Evolutionary conservation across 2,888 invertebrate genomes (phyloP), one percentile per base, ranked within the genome.

Genomic region (Amphimallon solstitiale): DNA sequence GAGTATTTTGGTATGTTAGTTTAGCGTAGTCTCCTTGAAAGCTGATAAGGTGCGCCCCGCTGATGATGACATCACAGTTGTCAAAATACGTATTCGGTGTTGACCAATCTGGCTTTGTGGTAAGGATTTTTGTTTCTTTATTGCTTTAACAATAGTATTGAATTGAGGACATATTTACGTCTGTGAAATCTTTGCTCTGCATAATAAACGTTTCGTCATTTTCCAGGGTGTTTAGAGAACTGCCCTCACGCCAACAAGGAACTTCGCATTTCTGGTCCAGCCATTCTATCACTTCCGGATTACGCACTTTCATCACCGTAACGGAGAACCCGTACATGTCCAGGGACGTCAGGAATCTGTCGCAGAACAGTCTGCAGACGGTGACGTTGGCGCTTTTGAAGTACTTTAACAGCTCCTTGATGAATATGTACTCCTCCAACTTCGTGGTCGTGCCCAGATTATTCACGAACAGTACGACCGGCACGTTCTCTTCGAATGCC

Each of bases 321-420:
- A 95, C 84, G 71, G 92, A 91, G 72, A 93, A 85, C 5, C 94
- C 94, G 61, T 89, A 87, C 87, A 91, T 92, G 75, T 93, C 90
- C 48, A 94, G 79, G 0, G 93, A 92, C 0, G 93, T 92, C 82
- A 93, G 88, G 68, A 90, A 84, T 3, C 82, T 75, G 4, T 88
- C 89, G 19, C 68, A 68, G 60, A 79, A 82, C 35, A 78, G 60
- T 61, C 76, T 71, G 59, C 68, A 65, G 17, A 80, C 63, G 51
- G 66, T 68, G 12, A 78, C 67, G 14, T 75, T 68, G 12, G 66
- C 48, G 43, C 68, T 63, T 51, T 71, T 69, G 4, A 83, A 71
- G 43, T 77, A 75, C 34, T 73, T 70, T 1, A 81, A 17, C 2
- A 83, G 61, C 73, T 82, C 80, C 66, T 77, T 79, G 5, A 78